Evolutionary conservation across 2,113 vertebrate genomes (phyloP).

Genomic region (Pygoscelis adeliae): DNA sequence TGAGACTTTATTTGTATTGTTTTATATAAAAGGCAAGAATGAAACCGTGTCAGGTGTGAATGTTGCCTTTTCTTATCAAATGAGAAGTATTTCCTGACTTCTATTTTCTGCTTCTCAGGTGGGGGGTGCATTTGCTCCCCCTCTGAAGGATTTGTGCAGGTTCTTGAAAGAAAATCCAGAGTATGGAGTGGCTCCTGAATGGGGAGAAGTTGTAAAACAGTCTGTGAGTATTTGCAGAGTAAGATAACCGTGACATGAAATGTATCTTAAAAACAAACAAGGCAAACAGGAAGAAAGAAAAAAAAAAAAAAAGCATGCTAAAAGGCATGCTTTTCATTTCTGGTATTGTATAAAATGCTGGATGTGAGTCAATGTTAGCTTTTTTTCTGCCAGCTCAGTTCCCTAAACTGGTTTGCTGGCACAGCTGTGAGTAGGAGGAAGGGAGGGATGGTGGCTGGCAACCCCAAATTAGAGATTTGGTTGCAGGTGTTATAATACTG

Average conservation of each 20-base stretch:
- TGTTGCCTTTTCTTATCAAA: neutral
- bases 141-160: slow-evolving; percentile 93
- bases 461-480: neutral
- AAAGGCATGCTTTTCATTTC: neutral
- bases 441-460: neutral
- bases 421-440: neutral
- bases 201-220: slow-evolving; percentile 97
- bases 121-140: slow-evolving; percentile 95
- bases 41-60: neutral
- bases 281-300: neutral
- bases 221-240: slow-evolving; percentile 82
- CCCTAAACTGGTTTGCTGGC: neutral
- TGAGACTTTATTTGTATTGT: neutral
- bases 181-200: slow-evolving; percentile 96
- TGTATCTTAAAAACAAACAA: neutral
- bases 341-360: neutral
- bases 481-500: neutral
- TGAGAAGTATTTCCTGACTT: neutral
- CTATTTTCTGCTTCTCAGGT: slow-evolving; percentile 76
- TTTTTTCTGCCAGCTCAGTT: neutral
- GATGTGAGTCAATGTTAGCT: neutral
- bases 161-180: slow-evolving; percentile 97
- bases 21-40: neutral
- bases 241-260: neutral
- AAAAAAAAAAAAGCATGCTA: neutral